phyloP scores from a whole-genome alignment of 1,140 invertebrate species.

The Bilobella aurantiaca region DNA sequence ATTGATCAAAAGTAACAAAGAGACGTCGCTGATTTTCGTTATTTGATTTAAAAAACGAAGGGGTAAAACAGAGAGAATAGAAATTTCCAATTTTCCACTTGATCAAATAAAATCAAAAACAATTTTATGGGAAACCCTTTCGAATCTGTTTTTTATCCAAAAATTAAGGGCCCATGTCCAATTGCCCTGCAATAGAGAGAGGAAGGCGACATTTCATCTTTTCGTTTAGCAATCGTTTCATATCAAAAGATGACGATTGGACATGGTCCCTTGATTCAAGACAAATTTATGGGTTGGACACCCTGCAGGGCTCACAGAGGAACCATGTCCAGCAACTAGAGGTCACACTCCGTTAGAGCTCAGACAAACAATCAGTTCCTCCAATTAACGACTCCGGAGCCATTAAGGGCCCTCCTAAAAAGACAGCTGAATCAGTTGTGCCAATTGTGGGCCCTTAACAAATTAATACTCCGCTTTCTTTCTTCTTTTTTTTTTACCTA shows the following conservation, averaged over 20 bases:
- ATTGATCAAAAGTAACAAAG: constrained; percentile 4
- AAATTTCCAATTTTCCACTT: constrained; percentile 30
- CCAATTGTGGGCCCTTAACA: too few relatives aligned
- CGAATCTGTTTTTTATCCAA: neutral
- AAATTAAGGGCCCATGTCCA: neutral
- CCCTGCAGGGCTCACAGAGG: neutral
- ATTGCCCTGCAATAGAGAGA: constrained; percentile 5
- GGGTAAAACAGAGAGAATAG: constrained; percentile 13
- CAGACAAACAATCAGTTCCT: neutral
- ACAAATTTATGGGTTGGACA: constrained; percentile 17
- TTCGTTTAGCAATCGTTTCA: neutral
- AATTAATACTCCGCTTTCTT: neutral
- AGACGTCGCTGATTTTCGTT: neutral
- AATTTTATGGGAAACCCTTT: constrained; percentile 9
- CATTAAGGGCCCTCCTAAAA: neutral
- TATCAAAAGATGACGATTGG: constrained; percentile 18
- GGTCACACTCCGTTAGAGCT: neutral
- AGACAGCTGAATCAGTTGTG: neutral
- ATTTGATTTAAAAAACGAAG: neutral
- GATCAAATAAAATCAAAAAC: constrained; percentile 33
- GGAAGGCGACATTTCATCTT: constrained; percentile 8
- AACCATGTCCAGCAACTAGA: constrained; percentile 5
- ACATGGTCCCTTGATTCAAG: neutral
- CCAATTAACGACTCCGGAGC: neutral
- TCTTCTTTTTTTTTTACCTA: neutral